phyloP scores from a whole-genome alignment of 2,113 vertebrate genomes.

The Macquaria australasica region DNA sequence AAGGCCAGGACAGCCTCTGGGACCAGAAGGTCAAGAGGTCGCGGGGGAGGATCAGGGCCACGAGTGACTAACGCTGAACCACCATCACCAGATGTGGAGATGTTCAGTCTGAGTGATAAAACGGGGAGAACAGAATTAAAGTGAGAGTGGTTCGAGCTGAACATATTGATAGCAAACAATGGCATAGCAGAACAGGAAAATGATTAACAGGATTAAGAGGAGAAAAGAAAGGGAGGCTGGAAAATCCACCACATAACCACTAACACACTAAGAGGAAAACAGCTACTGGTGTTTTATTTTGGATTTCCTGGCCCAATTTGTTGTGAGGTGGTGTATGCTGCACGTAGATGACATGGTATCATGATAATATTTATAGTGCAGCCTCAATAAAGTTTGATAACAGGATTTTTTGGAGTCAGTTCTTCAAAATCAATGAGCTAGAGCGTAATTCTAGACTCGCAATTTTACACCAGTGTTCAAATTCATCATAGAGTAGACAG shows the following conservation, averaged over 20 bases:
- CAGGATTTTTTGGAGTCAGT: not conserved
- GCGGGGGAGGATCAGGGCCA: constrained; percentile 3
- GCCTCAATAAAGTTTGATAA: not conserved
- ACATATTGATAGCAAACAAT: not conserved
- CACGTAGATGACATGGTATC: not conserved
- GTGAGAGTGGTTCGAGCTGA: not conserved
- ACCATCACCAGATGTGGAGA: constrained; percentile 46
- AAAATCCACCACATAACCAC: not conserved
- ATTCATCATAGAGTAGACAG: not conserved
- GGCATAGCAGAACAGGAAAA: not conserved
- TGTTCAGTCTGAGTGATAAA: constrained; percentile 65
- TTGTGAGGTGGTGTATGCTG: not conserved
- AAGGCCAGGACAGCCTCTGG: constrained; percentile 90
- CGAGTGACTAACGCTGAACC: constrained; percentile 22
- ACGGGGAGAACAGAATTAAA: constrained; percentile 2
- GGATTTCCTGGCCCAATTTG: not conserved
- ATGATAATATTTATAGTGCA: not conserved
- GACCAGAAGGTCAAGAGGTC: constrained; percentile 83
- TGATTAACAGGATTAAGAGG: not conserved
- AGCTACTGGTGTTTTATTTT: not conserved
- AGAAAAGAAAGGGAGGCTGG: not conserved
- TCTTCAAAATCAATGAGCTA: not conserved
- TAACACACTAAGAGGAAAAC: not conserved
- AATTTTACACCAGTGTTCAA: not conserved
- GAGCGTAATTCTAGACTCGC: not conserved